Conservation (phyloP, 2,113 vertebrate genomes). For the Eira barbara region DNA sequence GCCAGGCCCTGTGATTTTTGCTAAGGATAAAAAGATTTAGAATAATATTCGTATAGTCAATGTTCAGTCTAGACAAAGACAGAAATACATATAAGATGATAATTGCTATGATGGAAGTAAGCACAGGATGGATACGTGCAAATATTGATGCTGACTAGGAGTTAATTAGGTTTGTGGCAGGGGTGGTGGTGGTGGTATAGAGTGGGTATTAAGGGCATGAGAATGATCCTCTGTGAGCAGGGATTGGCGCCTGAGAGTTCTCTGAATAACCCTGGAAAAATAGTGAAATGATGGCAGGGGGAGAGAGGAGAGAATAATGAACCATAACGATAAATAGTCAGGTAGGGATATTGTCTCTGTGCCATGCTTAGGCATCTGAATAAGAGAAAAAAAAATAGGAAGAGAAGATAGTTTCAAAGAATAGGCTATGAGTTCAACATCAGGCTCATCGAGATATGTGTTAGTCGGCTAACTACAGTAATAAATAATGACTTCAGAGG, state of each 20-base stretch:
- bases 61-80: not conserved
- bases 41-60: not conserved
- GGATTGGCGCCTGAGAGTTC: not conserved
- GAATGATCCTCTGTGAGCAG: not conserved
- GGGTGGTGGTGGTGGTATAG: rapidly evolving
- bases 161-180: not conserved
- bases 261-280: not conserved
- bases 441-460: not conserved
- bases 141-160: not conserved
- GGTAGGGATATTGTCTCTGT: not conserved
- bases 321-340: not conserved
- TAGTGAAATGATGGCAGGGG: not conserved
- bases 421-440: not conserved
- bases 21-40: not conserved
- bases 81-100: not conserved
- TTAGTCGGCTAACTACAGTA: not conserved
- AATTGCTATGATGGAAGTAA: not conserved
- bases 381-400: not conserved
- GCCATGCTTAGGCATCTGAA: not conserved
- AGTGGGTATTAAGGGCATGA: not conserved
- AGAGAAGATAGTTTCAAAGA: not conserved
- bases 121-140: not conserved
- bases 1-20: not conserved
- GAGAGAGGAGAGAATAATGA: not conserved
- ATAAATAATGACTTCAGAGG: not conserved